Evolutionary conservation across 2,113 vertebrate species (phyloP).

Genomic region (Mionectes macconnelli): DNA sequence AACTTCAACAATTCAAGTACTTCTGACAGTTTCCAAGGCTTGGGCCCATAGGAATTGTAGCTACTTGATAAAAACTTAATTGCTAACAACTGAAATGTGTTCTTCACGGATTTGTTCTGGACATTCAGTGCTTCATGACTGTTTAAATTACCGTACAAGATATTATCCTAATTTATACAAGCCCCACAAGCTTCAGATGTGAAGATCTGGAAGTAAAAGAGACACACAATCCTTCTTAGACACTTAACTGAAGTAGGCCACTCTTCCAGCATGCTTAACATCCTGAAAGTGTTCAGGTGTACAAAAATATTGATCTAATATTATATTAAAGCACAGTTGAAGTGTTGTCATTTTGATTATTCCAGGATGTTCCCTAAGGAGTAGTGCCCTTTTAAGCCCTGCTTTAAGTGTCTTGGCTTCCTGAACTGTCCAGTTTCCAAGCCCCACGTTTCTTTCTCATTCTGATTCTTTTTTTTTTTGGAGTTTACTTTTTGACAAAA

Average conservation of each 20-base stretch:
- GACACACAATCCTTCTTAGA: background rate
- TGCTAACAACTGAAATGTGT: background rate
- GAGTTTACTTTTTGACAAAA: background rate
- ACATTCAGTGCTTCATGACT: background rate
- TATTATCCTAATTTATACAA: background rate
- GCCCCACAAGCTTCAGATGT: background rate
- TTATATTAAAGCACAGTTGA: background rate
- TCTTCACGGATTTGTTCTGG: background rate
- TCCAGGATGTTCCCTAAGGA: background rate
- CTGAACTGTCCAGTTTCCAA: background rate
- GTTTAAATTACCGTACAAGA: background rate
- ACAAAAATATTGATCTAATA: background rate
- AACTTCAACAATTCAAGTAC: background rate
- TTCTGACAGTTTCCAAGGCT: background rate
- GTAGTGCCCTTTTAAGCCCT: background rate
- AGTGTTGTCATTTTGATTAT: background rate
- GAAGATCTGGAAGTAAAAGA: background rate
- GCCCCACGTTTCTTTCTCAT: background rate
- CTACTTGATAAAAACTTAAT: background rate
- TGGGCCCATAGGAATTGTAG: background rate
- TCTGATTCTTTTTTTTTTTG: background rate
- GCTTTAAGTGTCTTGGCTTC: background rate
- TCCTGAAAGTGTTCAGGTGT: background rate
- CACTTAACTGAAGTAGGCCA: background rate
- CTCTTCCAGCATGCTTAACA: background rate